Percentiles rank a stretch among this genome's conserved stretches.
These are phyloP conservation scores for Heloderma charlesbogerti DNA, from an alignment of 2,113 vertebrate genomes.

Conservation along the genomic window DNA sequence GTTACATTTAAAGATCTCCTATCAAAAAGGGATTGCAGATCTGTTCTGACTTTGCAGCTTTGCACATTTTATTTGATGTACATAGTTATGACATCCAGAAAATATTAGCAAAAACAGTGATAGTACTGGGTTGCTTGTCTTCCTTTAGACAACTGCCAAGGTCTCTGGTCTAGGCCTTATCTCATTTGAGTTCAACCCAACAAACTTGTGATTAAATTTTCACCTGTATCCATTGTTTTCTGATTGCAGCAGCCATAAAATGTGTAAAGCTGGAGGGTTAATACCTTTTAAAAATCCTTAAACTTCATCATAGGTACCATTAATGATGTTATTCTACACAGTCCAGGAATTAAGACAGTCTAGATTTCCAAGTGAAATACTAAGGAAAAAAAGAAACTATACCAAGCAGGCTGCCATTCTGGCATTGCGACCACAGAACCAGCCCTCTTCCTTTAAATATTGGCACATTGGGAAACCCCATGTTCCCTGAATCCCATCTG, in stretches of 20 bases:
- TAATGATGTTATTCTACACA: slow-evolving; percentile 61
- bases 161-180: slow-evolving; percentile 49
- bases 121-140: slow-evolving; percentile 55
- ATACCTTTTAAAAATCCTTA: slow-evolving; percentile 41
- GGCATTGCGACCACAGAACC: slow-evolving; percentile 93
- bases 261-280: slow-evolving; percentile 52
- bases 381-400: slow-evolving; percentile 64
- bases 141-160: slow-evolving; percentile 22
- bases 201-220: slow-evolving; percentile 53
- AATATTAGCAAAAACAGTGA: slow-evolving; percentile 53
- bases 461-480: slow-evolving; percentile 95
- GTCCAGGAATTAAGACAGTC: slow-evolving; percentile 61
- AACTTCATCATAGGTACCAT: slow-evolving; percentile 66
- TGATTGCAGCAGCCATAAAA: slow-evolving; percentile 42
- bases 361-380: slow-evolving; percentile 62
- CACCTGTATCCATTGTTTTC: slow-evolving; percentile 57
- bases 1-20: slow-evolving; percentile 43
- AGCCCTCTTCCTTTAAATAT: slow-evolving; percentile 84
- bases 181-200: slow-evolving; percentile 50
- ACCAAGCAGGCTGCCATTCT: slow-evolving; percentile 99
- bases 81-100: slow-evolving; percentile 39
- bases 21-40: slow-evolving; percentile 21
- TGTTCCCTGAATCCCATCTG: slow-evolving; percentile 75
- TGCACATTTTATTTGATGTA: slow-evolving; percentile 35
- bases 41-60: slow-evolving; percentile 36